phyloP scores from a whole-genome alignment of 2,888 invertebrate genomes.

The Spodoptera littoralis region DNA sequence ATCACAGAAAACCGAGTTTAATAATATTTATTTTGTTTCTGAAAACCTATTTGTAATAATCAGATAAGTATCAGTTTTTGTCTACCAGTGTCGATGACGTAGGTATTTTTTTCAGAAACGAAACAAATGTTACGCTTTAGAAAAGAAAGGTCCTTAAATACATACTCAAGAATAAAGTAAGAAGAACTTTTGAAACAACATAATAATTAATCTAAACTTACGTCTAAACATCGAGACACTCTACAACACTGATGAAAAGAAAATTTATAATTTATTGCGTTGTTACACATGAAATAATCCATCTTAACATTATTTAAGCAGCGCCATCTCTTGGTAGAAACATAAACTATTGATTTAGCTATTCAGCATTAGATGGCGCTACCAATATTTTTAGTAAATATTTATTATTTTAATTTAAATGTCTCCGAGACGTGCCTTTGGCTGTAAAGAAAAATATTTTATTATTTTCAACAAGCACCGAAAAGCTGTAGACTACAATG shows the following conservation, averaged over 20 bases:
- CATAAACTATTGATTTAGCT: slow-evolving; percentile 6
- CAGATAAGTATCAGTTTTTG: no score
- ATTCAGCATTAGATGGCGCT: slow-evolving; percentile 29
- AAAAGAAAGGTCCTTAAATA: no score
- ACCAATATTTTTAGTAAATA: slow-evolving; percentile 10
- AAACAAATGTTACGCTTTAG: no score
- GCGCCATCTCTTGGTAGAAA: slow-evolving; percentile 35
- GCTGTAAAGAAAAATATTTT: slow-evolving; percentile 38
- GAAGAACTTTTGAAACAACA: neutral
- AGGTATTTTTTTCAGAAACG: no score
- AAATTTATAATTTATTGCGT: slow-evolving; percentile 58
- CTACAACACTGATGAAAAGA: slow-evolving; percentile 33
- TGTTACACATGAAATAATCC: slow-evolving; percentile 54
- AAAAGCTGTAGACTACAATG: slow-evolving; percentile 58
- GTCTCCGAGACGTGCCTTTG: slow-evolving; percentile 55
- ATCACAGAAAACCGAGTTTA: no score
- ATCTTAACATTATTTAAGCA: slow-evolving; percentile 22
- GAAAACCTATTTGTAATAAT: no score
- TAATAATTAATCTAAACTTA: slow-evolving; percentile 15
- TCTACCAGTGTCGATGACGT: no score
- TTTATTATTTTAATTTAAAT: slow-evolving; percentile 18
- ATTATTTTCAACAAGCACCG: slow-evolving; percentile 56
- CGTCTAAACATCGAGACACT: slow-evolving; percentile 35
- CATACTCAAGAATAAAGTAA: neutral
- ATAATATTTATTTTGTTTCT: no score